These are phyloP conservation scores for Mus spretus DNA, from an alignment of 2,797 vertebrate species.

Conservation along the genomic window DNA sequence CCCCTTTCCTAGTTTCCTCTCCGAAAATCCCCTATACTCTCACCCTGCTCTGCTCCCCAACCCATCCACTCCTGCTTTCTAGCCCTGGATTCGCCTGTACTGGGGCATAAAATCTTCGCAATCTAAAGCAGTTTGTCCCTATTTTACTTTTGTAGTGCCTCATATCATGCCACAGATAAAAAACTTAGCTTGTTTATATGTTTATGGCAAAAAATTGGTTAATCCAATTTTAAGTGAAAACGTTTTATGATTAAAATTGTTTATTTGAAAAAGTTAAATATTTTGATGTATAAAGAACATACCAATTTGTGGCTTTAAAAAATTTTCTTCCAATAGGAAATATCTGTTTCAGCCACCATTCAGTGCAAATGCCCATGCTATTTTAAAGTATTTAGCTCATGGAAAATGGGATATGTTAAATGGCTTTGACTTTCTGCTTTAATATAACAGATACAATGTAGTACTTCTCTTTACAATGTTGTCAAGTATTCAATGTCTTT, in stretches of 20 bases:
- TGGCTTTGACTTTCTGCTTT: background rate
- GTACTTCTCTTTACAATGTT: background rate
- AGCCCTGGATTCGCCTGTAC: too few species aligned
- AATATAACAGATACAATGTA: background rate
- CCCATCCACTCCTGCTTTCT: too few species aligned
- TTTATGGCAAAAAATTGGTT: conserved; percentile 46
- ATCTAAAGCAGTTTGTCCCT: conserved; percentile 26
- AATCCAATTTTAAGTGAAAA: background rate
- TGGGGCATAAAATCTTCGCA: background rate
- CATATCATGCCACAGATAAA: conserved; percentile 27
- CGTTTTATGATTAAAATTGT: conserved; percentile 23
- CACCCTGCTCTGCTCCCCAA: too few species aligned
- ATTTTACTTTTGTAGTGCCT: background rate
- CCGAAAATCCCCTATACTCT: too few species aligned
- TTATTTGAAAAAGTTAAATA: conserved; percentile 49
- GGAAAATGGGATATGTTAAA: background rate
- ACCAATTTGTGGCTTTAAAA: conserved; percentile 59
- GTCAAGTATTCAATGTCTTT: background rate
- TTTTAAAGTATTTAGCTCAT: conserved; percentile 43
- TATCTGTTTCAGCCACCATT: background rate
- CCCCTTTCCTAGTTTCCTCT: too few species aligned
- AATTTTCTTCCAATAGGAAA: conserved; percentile 58
- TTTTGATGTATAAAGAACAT: conserved; percentile 37
- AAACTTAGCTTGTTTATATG: background rate
- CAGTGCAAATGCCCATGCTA: background rate